These are phyloP conservation scores for Coenonympha arcania DNA, from an alignment of 2,888 invertebrate species.

Conservation along the genomic window DNA sequence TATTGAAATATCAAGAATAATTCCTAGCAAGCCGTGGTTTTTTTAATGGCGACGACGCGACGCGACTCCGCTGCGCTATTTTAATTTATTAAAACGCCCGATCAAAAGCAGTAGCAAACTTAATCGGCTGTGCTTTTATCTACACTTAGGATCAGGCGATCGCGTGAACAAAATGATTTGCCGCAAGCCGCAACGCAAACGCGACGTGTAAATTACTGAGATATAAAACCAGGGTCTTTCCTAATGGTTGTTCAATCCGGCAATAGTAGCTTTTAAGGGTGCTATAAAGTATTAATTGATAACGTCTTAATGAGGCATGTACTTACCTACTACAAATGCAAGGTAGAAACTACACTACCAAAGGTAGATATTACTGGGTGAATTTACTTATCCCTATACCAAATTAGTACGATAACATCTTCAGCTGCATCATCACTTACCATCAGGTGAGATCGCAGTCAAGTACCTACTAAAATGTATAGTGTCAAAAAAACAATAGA, in stretches of 20 bases:
- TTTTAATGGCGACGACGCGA: not conserved
- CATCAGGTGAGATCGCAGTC: too few species aligned
- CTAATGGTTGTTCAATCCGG: not conserved
- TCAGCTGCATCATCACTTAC: too few species aligned
- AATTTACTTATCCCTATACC: too few species aligned
- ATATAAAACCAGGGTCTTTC: constrained; percentile 10
- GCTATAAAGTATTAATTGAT: too few species aligned
- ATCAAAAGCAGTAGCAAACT: constrained; percentile 21
- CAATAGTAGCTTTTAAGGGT: not conserved
- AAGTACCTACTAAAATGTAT: too few species aligned
- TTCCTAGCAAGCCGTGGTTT: not conserved
- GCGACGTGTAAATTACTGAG: constrained; percentile 22
- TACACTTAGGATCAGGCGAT: constrained; percentile 37
- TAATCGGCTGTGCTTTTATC: constrained; percentile 30
- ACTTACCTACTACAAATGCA: too few species aligned
- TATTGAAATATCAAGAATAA: not conserved
- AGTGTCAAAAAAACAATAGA: too few species aligned
- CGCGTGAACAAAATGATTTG: constrained; percentile 37
- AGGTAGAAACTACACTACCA: too few species aligned
- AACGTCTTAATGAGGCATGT: too few species aligned
- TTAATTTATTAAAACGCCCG: constrained; percentile 20
- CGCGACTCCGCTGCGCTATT: not conserved
- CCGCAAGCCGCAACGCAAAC: constrained; percentile 25
- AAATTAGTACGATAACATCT: too few species aligned
- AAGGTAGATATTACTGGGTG: too few species aligned